Conservation (phyloP, 2,797 vertebrate species). For the Tarsius wallacei region DNA sequence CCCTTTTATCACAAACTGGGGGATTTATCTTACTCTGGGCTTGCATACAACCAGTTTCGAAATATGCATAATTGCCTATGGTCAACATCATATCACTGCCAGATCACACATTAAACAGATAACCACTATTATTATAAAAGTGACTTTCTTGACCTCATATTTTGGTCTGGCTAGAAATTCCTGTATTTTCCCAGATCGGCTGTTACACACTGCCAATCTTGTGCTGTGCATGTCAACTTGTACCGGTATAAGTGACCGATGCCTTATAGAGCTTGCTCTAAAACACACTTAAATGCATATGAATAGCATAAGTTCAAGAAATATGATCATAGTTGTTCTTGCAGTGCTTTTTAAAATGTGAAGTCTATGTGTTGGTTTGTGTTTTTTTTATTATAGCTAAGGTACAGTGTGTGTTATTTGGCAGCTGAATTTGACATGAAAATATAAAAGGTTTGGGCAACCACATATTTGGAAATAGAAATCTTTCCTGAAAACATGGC, state of each 20-base stretch:
- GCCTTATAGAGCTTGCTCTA: conserved; percentile 79
- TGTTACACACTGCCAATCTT: conserved; percentile 85
- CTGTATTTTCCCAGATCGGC: conserved; percentile 88
- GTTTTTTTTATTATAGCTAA: conserved; percentile 91
- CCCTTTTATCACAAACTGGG: conserved; percentile 88
- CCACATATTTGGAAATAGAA: conserved; percentile 94
- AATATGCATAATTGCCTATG: conserved; percentile 91
- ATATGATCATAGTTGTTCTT: conserved; percentile 90
- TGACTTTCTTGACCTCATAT: conserved; percentile 90
- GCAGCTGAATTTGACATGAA: conserved; percentile 91
- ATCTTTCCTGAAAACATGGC: conserved; percentile 92
- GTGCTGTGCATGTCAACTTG: conserved; percentile 88
- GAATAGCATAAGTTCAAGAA: conserved; percentile 89
- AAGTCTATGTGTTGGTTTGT: conserved; percentile 85
- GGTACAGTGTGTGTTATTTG: conserved; percentile 94
- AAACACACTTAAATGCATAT: conserved; percentile 86
- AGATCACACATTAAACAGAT: conserved; percentile 93
- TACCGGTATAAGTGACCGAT: conserved; percentile 86
- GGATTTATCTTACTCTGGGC: conserved; percentile 86
- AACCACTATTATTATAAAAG: conserved; percentile 91
- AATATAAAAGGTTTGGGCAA: conserved; percentile 93
- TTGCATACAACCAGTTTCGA: conserved; percentile 90
- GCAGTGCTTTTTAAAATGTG: conserved; percentile 90
- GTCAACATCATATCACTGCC: conserved; percentile 89
- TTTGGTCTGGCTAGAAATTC: conserved; percentile 90